Evolutionary conservation across 1,140 invertebrate species (phyloP).

Genomic region (Cylas formicarius): DNA sequence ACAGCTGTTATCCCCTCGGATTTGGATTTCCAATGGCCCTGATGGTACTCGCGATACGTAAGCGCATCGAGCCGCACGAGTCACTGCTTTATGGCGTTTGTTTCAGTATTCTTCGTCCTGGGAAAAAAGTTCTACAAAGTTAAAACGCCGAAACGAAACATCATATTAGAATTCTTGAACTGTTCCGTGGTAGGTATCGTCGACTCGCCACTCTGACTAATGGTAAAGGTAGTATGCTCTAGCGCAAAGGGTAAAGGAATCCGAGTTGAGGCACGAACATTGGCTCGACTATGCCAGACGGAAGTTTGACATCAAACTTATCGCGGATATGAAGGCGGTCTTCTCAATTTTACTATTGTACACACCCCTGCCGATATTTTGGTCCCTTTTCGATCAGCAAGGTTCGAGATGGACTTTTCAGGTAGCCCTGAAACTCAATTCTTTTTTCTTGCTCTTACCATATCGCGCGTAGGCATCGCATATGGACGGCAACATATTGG

Average conservation of each 20-base stretch:
- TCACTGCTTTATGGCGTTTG: constrained; percentile 5
- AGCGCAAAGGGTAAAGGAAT: constrained; percentile 14
- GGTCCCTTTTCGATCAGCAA: constrained; percentile 58
- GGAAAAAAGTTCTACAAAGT: constrained; percentile 63
- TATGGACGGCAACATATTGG: constrained; percentile 54
- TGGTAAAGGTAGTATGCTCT: constrained; percentile 25
- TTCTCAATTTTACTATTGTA: constrained; percentile 49
- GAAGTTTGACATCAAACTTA: constrained; percentile 50
- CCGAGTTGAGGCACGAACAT: constrained; percentile 43
- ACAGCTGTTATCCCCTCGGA: constrained; percentile 68
- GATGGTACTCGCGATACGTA: constrained; percentile 57
- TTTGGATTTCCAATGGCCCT: constrained; percentile 69
- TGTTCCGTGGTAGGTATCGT: constrained; percentile 56
- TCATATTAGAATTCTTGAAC: constrained; percentile 57
- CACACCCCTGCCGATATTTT: constrained; percentile 62
- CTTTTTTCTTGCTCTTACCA: not conserved
- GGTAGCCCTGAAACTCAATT: constrained; percentile 37
- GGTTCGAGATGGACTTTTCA: constrained; percentile 66
- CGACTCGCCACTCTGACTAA: not conserved
- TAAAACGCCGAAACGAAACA: constrained; percentile 59
- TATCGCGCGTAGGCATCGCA: constrained; percentile 52
- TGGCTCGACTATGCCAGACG: constrained; percentile 62
- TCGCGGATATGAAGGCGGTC: constrained; percentile 50
- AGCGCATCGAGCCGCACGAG: constrained; percentile 23
- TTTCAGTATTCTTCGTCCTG: constrained; percentile 60